phyloP scores from a whole-genome alignment of 2,797 vertebrate species.

The Sphaeramia orbicularis region DNA sequence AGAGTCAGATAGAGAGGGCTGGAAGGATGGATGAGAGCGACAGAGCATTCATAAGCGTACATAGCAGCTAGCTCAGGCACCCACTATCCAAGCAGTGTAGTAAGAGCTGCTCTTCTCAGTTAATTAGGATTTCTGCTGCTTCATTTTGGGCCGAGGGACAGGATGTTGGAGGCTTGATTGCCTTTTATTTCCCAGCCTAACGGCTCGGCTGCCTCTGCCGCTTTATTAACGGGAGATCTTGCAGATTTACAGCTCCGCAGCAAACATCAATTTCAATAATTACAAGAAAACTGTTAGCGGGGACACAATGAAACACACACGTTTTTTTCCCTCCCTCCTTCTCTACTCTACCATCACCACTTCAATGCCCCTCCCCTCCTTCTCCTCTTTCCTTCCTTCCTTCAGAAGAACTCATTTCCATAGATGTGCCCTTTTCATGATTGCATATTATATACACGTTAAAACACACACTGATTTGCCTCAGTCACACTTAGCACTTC shows the following conservation, averaged over 20 bases:
- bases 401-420: constrained; percentile 66
- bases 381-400: constrained; percentile 46
- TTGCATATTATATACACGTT: constrained; percentile 75
- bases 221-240: constrained; percentile 83
- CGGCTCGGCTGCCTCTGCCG: constrained; percentile 70
- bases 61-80: constrained; percentile 56
- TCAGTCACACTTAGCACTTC: constrained; percentile 70
- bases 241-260: constrained; percentile 81
- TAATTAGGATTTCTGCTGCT: constrained; percentile 88
- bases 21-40: constrained; percentile 30
- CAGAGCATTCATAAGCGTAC: constrained; percentile 68
- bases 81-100: constrained; percentile 55
- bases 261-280: constrained; percentile 87
- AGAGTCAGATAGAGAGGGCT: constrained; percentile 54
- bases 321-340: not conserved
- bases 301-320: constrained; percentile 69
- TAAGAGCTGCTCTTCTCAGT: constrained; percentile 76
- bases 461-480: constrained; percentile 75
- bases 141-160: constrained; percentile 78
- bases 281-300: constrained; percentile 82
- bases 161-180: constrained; percentile 85
- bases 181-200: constrained; percentile 84
- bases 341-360: constrained; percentile 36
- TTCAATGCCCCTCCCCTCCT: constrained; percentile 43
- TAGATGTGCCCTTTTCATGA: constrained; percentile 78